Evolutionary conservation across 2,888 invertebrate genomes (phyloP), one percentile per base, ranked within the genome.

Genomic region (Lampropteryx suffumata): DNA sequence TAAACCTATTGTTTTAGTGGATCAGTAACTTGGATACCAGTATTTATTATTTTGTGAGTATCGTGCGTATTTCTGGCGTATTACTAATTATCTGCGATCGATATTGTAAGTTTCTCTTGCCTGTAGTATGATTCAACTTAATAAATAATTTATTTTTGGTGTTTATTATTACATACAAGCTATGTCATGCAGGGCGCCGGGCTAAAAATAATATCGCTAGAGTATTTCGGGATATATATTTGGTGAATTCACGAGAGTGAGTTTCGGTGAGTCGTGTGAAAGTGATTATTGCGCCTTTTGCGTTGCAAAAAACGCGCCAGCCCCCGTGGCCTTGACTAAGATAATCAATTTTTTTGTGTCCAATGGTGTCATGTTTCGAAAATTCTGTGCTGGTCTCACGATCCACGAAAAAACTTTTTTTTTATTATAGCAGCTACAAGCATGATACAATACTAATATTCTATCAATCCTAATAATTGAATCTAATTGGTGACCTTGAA

Each of bases 211-310:
- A 75, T 65, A 76, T 66, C 74, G 65, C 70, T 60, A 69, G 67
- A 73, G 74, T 87, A 86, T 86, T 88, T 87, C 82, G 72, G 82
- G 85, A 75, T 72, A 65, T 81, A 75, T 76, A 86, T 83, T 86
- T 84, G 76, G 82, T 80, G 79, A 82, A 77, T 84, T 84, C 75
- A 83, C 82, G 73, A 75, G 75, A 73, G 76, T 64, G 73, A 75
- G 75, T 65, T 73, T 69, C 69, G 79, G 79, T 77, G 77, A 80
- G 79, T 77, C 71, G 77, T 77, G 80, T 76, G 84, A 84, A 85
- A 87, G 83, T 85, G 78, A 62, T 75, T 65, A 75, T 76, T 77
- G 67, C 71, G 70, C 72, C 60, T 69, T 69, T 63, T 55, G 62
- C 60, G 64, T 61, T 60, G 61, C 63, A 55, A 62, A 66, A 74